Percentiles rank a stretch among this genome's conserved stretches.
Conservation (phyloP, 2,113 vertebrate species). For the Jacana jacana region DNA sequence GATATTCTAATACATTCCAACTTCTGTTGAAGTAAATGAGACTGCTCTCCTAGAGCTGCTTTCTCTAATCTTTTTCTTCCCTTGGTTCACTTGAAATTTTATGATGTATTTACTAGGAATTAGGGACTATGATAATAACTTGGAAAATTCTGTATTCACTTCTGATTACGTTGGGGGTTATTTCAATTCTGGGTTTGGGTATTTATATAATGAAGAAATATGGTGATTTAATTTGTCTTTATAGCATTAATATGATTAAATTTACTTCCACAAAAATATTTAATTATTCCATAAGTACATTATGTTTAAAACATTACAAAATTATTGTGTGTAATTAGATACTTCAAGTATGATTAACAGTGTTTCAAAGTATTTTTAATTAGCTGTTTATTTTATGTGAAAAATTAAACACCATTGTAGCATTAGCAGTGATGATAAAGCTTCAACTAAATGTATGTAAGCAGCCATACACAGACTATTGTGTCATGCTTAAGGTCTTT, state of each 20-base stretch:
- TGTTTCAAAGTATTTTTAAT: slow-evolving; percentile 40
- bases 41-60: neutral
- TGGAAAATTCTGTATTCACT: neutral
- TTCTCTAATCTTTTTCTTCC: neutral
- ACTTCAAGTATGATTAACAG: slow-evolving; percentile 23
- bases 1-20: neutral
- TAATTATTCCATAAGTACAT: slow-evolving; percentile 43
- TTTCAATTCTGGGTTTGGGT: neutral
- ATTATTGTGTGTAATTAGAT: slow-evolving; percentile 19
- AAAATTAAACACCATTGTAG: neutral
- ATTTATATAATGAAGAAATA: slow-evolving; percentile 4
- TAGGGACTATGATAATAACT: neutral
- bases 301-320: slow-evolving; percentile 49
- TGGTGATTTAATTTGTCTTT: slow-evolving; percentile 36
- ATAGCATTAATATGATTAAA: slow-evolving; percentile 44
- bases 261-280: slow-evolving; percentile 34
- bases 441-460: neutral
- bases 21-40: neutral
- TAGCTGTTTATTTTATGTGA: slow-evolving; percentile 23
- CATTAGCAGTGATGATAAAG: neutral
- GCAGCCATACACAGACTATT: neutral
- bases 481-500: neutral
- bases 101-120: neutral
- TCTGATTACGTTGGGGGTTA: neutral
- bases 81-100: neutral